These are phyloP conservation scores for Thunnus thynnus DNA, from an alignment of 2,113 vertebrate species.

Conservation along the genomic window DNA sequence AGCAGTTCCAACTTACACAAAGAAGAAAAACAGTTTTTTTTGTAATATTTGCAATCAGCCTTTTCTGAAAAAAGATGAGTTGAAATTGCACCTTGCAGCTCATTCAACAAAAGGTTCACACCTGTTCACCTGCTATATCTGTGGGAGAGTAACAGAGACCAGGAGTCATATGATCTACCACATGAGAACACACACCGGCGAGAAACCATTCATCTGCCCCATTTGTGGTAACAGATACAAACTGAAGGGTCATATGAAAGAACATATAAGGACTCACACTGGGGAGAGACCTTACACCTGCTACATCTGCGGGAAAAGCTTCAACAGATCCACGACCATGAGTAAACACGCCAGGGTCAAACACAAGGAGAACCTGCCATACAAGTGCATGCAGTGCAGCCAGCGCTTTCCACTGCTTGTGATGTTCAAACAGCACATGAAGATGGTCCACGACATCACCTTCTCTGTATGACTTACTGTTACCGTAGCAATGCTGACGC, in stretches of 20 bases:
- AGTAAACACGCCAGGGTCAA: background rate
- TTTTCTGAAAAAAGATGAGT: background rate
- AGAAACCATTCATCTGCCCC: background rate
- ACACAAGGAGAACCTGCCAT: slow-evolving; percentile 12
- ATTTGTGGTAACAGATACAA: slow-evolving; percentile 16
- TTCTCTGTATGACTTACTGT: background rate
- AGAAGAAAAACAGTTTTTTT: background rate
- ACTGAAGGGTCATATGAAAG: background rate
- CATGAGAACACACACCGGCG: background rate
- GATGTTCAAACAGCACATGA: slow-evolving; percentile 20
- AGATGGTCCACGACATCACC: background rate
- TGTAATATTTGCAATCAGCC: slow-evolving; percentile 14
- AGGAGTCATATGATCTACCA: slow-evolving; percentile 13
- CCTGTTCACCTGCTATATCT: background rate
- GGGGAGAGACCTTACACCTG: slow-evolving; percentile 32
- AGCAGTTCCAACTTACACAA: background rate
- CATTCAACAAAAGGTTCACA: background rate
- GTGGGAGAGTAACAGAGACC: background rate
- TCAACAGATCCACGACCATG: slow-evolving; percentile 10
- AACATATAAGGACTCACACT: slow-evolving; percentile 23
- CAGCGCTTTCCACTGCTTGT: background rate
- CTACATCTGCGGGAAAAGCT: slow-evolving; percentile 19
- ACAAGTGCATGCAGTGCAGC: slow-evolving; percentile 22
- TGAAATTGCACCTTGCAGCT: background rate
- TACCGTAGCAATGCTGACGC: too few species aligned